These are phyloP conservation scores for Helicoverpa assulta DNA, from an alignment of 2,888 invertebrate species.

Conservation along the genomic window DNA sequence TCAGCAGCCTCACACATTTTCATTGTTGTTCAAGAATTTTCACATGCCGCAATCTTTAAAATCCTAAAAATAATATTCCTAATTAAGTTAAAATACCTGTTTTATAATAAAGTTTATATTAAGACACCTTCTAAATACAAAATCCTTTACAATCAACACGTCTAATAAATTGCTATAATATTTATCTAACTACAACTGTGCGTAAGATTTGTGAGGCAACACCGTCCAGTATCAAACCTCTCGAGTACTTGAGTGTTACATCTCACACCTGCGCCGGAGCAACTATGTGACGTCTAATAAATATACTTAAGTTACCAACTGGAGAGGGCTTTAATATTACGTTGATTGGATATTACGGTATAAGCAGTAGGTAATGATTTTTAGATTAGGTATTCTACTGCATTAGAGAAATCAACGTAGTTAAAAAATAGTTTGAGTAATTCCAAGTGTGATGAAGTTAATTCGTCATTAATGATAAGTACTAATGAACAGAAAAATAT, in stretches of 20 bases:
- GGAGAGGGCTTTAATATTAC: background rate
- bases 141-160: background rate
- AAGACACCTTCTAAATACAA: background rate
- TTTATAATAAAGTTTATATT: background rate
- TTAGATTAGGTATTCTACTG: background rate
- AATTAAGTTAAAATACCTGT: too few relatives aligned
- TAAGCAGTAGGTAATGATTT: too few relatives aligned
- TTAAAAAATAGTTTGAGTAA: too few relatives aligned
- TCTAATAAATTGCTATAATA: constrained; percentile 24
- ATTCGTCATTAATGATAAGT: too few relatives aligned
- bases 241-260: constrained; percentile 49
- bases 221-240: constrained; percentile 36
- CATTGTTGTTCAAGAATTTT: too few relatives aligned
- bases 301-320: constrained; percentile 8
- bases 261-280: constrained; percentile 50
- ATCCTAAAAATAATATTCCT: too few relatives aligned
- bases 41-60: too few relatives aligned
- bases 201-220: constrained; percentile 23
- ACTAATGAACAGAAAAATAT: too few relatives aligned
- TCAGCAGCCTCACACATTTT: too few relatives aligned
- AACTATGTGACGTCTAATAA: constrained; percentile 24
- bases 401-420: too few relatives aligned
- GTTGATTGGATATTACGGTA: background rate
- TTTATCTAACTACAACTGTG: constrained; percentile 13
- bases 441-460: too few relatives aligned